Evolutionary conservation across 2,113 vertebrate species (phyloP), one percentile per base, ranked within the genome.

Genomic region (Anhinga anhinga): DNA sequence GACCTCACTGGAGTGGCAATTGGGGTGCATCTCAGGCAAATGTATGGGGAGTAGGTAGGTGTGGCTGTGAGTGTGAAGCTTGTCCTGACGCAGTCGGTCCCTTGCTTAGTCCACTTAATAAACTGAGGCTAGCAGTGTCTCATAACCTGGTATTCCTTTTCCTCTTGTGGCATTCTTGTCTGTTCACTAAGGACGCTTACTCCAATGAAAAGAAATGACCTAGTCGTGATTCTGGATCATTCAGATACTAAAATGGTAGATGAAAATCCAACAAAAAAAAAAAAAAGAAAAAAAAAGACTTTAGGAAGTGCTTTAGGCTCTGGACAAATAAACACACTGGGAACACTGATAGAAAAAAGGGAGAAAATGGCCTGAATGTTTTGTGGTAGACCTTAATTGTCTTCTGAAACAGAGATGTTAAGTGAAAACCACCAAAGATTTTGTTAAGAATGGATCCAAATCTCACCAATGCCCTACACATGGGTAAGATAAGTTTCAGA

Each of bases 161-260:
- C 7, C 9, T 36, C 13, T 49, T 0, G 0, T 38, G 22, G 6
- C 13, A 17, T 42, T 62, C 27, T 34, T 50, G 5, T 36, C 59
- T 72, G 36, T 52, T 72, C 30, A 29, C 21, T 55, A 21, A 27
- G 7, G 32, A 17, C 0, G 1, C 49, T 66, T 40, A 25, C 11
- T 52, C 10, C 22, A 62, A 6, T 4, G 9, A 10, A 14, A 66
- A 58, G n/a, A 53, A 53, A n/a, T 18, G 15, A 34, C 11, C 10
- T n/a, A 14, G 21, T 55, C 13, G 1, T 29, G 7, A 42, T 13
- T 86, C 23, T 55, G 45, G 40, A 9, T 70, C 20, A 34, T 62
- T 80, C 21, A 36, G 23, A 25, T 62, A 38, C 8, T 32, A 12
- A 36, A 66, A 45, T 36, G 27, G 23, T 11, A 45, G 20, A 50